phyloP scores from a whole-genome alignment of 2,888 invertebrate species.

The Abrostola tripartita region DNA sequence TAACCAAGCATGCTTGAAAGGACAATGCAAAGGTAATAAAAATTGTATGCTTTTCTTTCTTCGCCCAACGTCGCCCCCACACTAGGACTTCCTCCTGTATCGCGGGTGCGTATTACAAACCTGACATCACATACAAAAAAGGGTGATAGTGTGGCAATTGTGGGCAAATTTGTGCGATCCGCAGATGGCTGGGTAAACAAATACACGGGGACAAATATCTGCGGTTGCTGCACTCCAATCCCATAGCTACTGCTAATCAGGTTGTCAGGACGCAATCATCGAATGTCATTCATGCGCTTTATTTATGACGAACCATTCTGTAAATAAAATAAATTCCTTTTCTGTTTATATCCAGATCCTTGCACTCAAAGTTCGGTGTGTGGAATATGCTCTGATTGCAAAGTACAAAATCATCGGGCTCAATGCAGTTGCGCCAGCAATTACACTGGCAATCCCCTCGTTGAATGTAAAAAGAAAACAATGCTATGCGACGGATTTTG shows the following conservation, averaged over 20 bases:
- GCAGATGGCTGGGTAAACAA: too few species aligned
- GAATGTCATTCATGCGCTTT: too few species aligned
- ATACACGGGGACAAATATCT: too few species aligned
- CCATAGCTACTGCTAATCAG: too few species aligned
- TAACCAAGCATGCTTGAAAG: slow-evolving; percentile 93
- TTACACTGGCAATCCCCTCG: slow-evolving; percentile 94
- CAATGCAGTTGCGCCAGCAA: slow-evolving; percentile 95
- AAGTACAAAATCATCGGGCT: slow-evolving; percentile 94
- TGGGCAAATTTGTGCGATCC: too few species aligned
- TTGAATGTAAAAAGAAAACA: slow-evolving; percentile 92
- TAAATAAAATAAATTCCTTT: slow-evolving; percentile 14
- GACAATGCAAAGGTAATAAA: slow-evolving; percentile 92
- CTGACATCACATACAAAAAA: too few species aligned
- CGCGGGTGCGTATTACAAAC: too few species aligned
- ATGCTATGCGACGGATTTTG: slow-evolving; percentile 92
- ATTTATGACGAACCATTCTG: not conserved
- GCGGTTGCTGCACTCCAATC: too few species aligned
- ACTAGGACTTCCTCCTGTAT: too few species aligned
- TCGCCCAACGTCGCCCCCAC: too few species aligned
- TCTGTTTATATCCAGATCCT: slow-evolving; percentile 89
- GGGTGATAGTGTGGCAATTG: too few species aligned
- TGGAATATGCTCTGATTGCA: slow-evolving; percentile 94
- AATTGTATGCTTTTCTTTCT: slow-evolving; percentile 12
- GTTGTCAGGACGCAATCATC: too few species aligned
- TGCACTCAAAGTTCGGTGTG: slow-evolving; percentile 92